Base-by-base conservation (phyloP, 1,140 invertebrate species). In the Pinna nobilis region DNA sequence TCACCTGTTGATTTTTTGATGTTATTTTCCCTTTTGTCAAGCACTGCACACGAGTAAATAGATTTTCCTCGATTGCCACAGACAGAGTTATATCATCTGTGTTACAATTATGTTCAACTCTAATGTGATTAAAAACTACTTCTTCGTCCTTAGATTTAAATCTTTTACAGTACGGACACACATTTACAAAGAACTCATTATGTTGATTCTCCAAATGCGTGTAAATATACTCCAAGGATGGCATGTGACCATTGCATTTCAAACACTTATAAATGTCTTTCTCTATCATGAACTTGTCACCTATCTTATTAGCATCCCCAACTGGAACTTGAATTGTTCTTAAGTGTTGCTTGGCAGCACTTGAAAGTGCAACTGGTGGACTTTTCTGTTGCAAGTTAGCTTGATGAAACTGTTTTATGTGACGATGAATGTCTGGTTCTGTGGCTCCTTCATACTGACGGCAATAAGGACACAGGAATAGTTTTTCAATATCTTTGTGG, bases 191-290 rank as follows among this genome's bases (percentile, higher is more conserved):
- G 1, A 83, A 69, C 51, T 83, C 84, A n/a, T 76, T 70, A 69
- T 86, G 84, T 55, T 82, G 71, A 5, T 69, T 68, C 67, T 84
- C 81, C 1, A 86, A 61, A 76, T 86, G 84, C 35, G 78, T 74
- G 70, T 80, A 82, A 1, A 82, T 84, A 50, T 74, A 81, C 32
- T 82, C 79, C 47, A 86, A 55, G 18, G 82, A 80, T n/a, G 82
- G 79, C 74, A 86, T 78, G 41, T 84, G 82, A n/a, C 67, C 59
- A 50, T 82, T 74, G 61, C 84, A 86, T 51, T 80, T 81, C 20
- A 82, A 78, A 55, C 84, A 86, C 67, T 83, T 84, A 65, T 83
- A 84, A 59, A 86, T 82, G 53, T 86, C 82, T 49, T 81, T 82
- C 53, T 86, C 84, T 63, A 84, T 66, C 47, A 77, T 77, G 47